Conservation (phyloP, 2,113 vertebrate genomes). For the human region GRCh38 chr1:210602001-210602500, state of each 20-base stretch:
- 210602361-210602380: neutral
- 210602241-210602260: neutral
- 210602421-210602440: neutral
- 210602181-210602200: neutral
- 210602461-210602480: neutral
- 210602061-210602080: neutral
- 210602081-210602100: neutral
- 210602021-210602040: neutral
- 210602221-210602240: neutral
- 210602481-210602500: neutral
- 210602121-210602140: neutral
- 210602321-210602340: neutral
- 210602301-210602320: neutral
- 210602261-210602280: neutral
- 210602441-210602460: neutral
- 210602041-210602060: neutral
- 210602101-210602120: neutral
- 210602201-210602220: too few relatives aligned
- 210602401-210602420: neutral
- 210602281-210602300: neutral
- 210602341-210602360: neutral
- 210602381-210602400: neutral
- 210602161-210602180: neutral
- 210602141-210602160: neutral
- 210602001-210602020: neutral